Base-by-base conservation (phyloP, 2,113 vertebrate genomes). In the Gadus macrocephalus region DNA sequence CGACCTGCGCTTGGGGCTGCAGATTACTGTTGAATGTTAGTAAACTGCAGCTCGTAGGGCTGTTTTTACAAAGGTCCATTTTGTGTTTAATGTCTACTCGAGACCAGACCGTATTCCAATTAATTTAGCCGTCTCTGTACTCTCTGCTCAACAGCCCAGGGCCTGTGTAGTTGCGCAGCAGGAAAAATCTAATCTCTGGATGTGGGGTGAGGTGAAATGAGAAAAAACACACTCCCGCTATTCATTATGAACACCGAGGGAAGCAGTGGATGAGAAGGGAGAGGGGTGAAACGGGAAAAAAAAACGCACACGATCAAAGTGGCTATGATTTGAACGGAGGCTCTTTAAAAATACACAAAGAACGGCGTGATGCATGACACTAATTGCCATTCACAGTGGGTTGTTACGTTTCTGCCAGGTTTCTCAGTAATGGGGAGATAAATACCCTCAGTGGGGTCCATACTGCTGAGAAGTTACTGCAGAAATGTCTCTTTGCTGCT, bases 191-290 rank as follows among this genome's bases (percentile, higher is more conserved):
- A 73, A 80, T 86, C 71, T 80, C 66, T 53, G 49, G 68, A 67
- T 77, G 71, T 76, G 8, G 78, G 75, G 73, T 77, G 71, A 82
- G 69, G 77, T 70, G 75, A 79, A 75, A 78, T 56, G 74, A 55
- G 78, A 81, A 83, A 49, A 49, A 49, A 49, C 79, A 83, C 62
- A 62, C 14, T 70, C 75, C 69, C 25, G 4, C 64, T 60, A 22
- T 79, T 83, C 67, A 78, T 84, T 84, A 79, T 84, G 81, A 79
- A 76, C 73, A 73, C 64, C 68, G 72, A 62, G 74, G 78, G 31
- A 73, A 74, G 66, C n/a, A n/a, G 68, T 53, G 7, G 16, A 73
- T 35, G 72, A 67, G 28, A 31, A 68, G 35, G 35, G 11, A 63
- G 62, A 56, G 62, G 71, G 19, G 63, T 72, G 68, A 73, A 66